These are phyloP conservation scores for Parnassius glacialis DNA, from an alignment of 2,888 invertebrate species.

Conservation along the genomic window DNA sequence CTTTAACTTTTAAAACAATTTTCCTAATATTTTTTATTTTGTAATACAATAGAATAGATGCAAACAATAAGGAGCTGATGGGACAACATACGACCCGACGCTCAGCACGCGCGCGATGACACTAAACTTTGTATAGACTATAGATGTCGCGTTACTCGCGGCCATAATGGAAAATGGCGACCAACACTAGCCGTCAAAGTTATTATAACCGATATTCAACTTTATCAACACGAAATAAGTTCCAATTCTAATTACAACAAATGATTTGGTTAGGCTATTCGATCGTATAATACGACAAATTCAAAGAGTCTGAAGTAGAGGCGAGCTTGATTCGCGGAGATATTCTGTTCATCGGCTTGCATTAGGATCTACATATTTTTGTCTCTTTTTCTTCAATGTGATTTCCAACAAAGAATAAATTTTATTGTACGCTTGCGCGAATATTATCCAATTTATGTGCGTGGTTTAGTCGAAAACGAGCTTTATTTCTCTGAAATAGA, in stretches of 20 bases:
- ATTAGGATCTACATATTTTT: conserved; percentile 45
- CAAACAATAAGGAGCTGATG: conserved; percentile 57
- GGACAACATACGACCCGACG: conserved; percentile 49
- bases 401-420: conserved; percentile 45
- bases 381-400: conserved; percentile 48
- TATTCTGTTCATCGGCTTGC: conserved; percentile 44
- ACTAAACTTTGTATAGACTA: conserved; percentile 72
- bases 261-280: conserved; percentile 48
- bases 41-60: conserved; percentile 70
- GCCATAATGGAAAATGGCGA: conserved; percentile 76
- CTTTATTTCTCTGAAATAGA: conserved; percentile 30
- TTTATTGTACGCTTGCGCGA: conserved; percentile 47
- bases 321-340: conserved; percentile 34
- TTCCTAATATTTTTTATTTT: conserved; percentile 61
- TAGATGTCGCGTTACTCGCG: conserved; percentile 71
- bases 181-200: conserved; percentile 59
- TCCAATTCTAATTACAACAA: conserved; percentile 33
- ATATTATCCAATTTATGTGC: conserved; percentile 36
- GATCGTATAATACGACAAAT: conserved; percentile 62
- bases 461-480: conserved; percentile 32
- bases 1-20: conserved; percentile 44
- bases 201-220: conserved; percentile 38
- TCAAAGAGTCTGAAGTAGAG: conserved; percentile 45
- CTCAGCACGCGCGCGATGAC: conserved; percentile 66
- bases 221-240: conserved; percentile 12